These are phyloP conservation scores for Acanthurus lineatus DNA, from an alignment of 2,797 vertebrate species.

Conservation along the genomic window DNA sequence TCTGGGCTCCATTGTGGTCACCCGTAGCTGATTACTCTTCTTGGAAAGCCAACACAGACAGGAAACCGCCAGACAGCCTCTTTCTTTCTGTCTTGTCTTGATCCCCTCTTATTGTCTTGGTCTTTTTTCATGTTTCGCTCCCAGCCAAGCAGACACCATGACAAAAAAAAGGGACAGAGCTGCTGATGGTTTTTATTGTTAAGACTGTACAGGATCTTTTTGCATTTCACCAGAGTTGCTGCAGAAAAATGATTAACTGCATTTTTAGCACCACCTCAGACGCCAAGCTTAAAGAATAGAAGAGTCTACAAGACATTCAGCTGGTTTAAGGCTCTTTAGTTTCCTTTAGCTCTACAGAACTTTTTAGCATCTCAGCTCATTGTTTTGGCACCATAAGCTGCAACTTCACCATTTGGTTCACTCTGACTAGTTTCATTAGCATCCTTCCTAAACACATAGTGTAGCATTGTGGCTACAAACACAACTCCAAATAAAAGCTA, in stretches of 20 bases:
- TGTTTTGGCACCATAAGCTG: not conserved
- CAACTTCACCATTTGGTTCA: not conserved
- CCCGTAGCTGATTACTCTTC: constrained; percentile 81
- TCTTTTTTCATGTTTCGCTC: constrained; percentile 11
- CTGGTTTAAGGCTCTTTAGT: not conserved
- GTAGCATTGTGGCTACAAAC: not conserved
- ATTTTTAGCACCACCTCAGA: not conserved
- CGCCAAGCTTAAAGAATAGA: not conserved
- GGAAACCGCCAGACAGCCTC: constrained; percentile 61
- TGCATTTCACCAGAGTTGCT: not conserved
- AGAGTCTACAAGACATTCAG: not conserved
- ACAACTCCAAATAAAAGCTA: not conserved
- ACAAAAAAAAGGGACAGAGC: not conserved
- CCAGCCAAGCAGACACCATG: not conserved
- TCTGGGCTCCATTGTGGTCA: constrained; percentile 76
- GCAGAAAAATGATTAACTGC: not conserved
- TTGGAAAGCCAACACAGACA: constrained; percentile 68
- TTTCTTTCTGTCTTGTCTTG: constrained; percentile 53
- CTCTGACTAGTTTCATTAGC: not conserved
- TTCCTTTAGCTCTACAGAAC: not conserved
- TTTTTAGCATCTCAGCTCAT: not conserved
- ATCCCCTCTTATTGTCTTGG: constrained; percentile 21
- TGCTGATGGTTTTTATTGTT: constrained; percentile 19
- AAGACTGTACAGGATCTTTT: not conserved
- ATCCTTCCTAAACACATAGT: not conserved